Percentiles rank a stretch among this genome's conserved stretches.
Conservation (phyloP, 2,888 invertebrate genomes). For the Sarcophaga rosellei region DNA sequence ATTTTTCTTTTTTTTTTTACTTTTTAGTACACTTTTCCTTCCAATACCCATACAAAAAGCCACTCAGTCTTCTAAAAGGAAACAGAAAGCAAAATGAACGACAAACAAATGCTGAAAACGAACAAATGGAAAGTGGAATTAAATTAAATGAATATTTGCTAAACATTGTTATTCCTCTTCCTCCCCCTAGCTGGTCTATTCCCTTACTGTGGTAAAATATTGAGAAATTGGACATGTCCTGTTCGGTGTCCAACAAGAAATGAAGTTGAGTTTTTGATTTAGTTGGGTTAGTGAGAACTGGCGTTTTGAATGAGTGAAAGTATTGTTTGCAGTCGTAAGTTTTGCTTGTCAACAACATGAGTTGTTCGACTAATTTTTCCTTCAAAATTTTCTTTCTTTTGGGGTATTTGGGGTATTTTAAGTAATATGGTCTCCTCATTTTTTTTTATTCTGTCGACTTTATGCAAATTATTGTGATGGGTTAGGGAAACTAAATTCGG, state of each 20-base stretch:
- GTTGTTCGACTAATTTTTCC: neutral
- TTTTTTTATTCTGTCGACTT: neutral
- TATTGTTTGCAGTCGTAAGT: neutral
- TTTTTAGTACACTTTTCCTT: neutral
- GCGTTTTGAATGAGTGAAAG: neutral
- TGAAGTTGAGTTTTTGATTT: neutral
- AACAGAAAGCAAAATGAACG: conserved; percentile 2
- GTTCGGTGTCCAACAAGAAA: neutral
- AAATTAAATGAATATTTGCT: conserved; percentile 12
- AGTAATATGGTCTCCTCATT: neutral
- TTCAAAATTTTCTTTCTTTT: neutral
- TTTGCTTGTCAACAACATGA: neutral
- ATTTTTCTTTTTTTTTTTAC: neutral
- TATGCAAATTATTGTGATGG: neutral
- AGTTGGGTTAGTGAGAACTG: neutral
- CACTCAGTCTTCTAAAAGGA: neutral
- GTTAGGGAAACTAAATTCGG: too few species aligned
- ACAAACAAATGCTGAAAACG: conserved; percentile 21
- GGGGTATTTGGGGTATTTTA: too few species aligned
- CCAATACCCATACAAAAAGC: neutral
- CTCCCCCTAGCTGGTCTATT: too few species aligned
- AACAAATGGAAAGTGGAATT: conserved; percentile 20
- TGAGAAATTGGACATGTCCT: conserved; percentile 13
- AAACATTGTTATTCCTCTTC: neutral
- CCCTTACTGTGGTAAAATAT: neutral